Percentiles rank a stretch among this genome's conserved stretches.
Evolutionary conservation across 2,888 invertebrate genomes (phyloP).

Genomic region (Acronicta leporina): DNA sequence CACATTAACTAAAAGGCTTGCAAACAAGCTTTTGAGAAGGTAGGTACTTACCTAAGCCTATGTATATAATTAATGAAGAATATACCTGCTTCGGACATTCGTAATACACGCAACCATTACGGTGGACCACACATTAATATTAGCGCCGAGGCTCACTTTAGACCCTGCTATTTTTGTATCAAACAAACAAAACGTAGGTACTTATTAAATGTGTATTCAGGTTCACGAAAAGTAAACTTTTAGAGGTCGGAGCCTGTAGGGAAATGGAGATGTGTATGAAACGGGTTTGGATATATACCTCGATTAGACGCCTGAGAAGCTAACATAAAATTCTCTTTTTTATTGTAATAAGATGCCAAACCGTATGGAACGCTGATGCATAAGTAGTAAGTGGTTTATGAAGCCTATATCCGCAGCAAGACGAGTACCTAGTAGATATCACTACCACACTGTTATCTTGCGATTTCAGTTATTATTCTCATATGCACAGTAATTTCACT

Average conservation of each 20-base stretch:
- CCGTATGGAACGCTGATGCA: too few species aligned
- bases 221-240: conserved; percentile 14
- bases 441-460: too few species aligned
- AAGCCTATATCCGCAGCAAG: too few species aligned
- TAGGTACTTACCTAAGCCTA: too few species aligned
- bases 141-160: conserved; percentile 17
- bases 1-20: conserved; percentile 48
- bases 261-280: too few species aligned
- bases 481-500: too few species aligned
- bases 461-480: too few species aligned
- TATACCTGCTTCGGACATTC: conserved; percentile 48
- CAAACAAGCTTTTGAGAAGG: conserved; percentile 35
- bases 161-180: conserved; percentile 32
- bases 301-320: conserved; percentile 26
- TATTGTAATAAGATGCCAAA: too few species aligned
- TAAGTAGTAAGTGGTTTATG: too few species aligned
- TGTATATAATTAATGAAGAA: conserved; percentile 60
- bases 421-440: too few species aligned
- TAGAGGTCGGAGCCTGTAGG: conserved; percentile 8
- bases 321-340: conserved; percentile 27
- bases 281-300: too few species aligned
- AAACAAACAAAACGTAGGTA: conserved; percentile 23
- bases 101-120: conserved; percentile 57
- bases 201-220: conserved; percentile 9
- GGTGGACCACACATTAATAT: conserved; percentile 63